Base-by-base conservation (phyloP, 1,140 invertebrate genomes). In the Sminthurinus signatus region DNA sequence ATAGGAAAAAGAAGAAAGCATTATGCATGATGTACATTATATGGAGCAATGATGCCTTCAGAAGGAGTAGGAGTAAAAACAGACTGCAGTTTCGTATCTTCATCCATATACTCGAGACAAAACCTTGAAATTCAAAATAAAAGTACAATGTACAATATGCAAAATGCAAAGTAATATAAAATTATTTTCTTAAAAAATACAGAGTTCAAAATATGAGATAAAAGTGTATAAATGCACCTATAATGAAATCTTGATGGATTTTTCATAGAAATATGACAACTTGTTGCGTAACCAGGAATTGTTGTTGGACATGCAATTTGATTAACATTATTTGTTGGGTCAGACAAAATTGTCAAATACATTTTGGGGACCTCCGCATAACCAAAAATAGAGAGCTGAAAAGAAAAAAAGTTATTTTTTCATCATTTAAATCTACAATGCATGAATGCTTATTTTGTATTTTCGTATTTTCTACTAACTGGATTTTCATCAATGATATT, bases 241-340 rank as follows among this genome's bases (percentile, higher is more conserved):
- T 60, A 65, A 32, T 65, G 63, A 52, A 65, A 65, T 54, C 63
- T 27, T 15, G 63, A 65, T n/a, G 48, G 21, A 39, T 65, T 65
- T 19, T 27, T 43, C 27, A 65, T 32, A n/a, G 32, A 43, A 4
- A 65, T 65, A 2, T 43, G 17, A 17, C 50, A 36, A 3, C 28
- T 17, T 0, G 48, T 54, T 23, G 31, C 5, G 25, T 21, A 59
- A 14, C 57, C 56, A 19, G 58, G 63, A 23, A 65, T 32, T 1
- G 63, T 65, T n/a, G 46, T 44, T 1, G 63, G 63, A 36, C 56
- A 65, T 10, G 54, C 29, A 36, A 65, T 60, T 25, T 29, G 32
- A 2, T 44, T 36, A 17, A 21, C 31, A n/a, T 42, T 60, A 5
- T 23, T 15, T 0, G 28, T 23, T 3, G 50, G 28, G 2, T 60